Evolutionary conservation across 2,797 vertebrate genomes (phyloP).

Genomic region (Anabacerthia variegaticeps): DNA sequence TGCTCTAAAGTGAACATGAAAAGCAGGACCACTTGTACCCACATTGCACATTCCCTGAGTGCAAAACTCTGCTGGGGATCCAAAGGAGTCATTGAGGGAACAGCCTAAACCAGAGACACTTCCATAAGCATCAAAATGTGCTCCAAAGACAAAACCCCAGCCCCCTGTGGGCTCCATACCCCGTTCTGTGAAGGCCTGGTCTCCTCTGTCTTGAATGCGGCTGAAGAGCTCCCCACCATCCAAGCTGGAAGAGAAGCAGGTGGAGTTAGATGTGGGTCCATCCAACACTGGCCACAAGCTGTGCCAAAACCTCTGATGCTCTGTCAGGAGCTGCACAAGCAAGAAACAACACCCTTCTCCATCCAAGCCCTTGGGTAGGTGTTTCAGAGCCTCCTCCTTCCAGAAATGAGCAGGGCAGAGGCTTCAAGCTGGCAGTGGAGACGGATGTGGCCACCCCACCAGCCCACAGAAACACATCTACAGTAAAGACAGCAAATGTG

Average conservation of each 20-base stretch:
- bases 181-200: constrained; percentile 98
- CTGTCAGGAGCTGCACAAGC: neutral
- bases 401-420: neutral
- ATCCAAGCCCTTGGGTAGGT: rapidly evolving
- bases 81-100: neutral
- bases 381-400: neutral
- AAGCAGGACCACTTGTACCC: neutral
- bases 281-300: rapidly evolving
- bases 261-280: rapidly evolving
- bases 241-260: constrained; percentile 82
- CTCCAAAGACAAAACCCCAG: neutral
- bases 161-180: constrained; percentile 69
- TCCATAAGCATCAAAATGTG: neutral
- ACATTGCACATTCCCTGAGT: neutral
- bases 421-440: rapidly evolving
- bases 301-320: neutral
- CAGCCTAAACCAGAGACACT: rapidly evolving
- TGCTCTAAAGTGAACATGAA: rapidly evolving
- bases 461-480: neutral
- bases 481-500: neutral
- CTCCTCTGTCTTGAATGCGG: constrained; percentile 95
- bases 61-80: neutral
- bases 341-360: neutral
- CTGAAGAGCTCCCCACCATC: constrained; percentile 97
- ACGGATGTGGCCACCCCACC: neutral